These are phyloP conservation scores for Micrastur ruficollis DNA, from an alignment of 2,797 vertebrate species.

Conservation along the genomic window DNA sequence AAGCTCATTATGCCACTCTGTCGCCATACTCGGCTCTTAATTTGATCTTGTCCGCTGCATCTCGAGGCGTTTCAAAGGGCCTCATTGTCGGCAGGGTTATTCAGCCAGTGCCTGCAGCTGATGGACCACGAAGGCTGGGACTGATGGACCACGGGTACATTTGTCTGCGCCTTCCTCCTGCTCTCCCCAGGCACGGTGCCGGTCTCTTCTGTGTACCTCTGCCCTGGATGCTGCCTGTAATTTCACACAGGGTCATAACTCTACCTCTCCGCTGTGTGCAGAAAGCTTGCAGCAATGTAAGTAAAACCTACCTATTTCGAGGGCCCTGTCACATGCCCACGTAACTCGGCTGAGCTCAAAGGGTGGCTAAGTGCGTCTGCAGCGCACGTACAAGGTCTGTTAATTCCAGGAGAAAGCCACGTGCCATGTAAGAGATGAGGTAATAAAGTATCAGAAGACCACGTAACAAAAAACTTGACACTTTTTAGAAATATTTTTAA, in stretches of 20 bases:
- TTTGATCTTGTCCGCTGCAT: neutral
- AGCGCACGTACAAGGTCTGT: neutral
- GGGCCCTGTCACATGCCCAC: neutral
- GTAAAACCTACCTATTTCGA: neutral
- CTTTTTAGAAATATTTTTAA: neutral
- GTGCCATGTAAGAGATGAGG: neutral
- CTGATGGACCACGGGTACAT: neutral
- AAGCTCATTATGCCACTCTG: neutral
- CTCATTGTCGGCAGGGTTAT: neutral
- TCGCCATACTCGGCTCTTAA: neutral
- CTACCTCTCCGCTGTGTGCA: neutral
- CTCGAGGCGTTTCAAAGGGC: neutral
- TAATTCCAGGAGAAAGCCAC: neutral
- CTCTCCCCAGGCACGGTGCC: neutral
- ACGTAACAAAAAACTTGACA: accelerated
- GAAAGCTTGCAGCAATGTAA: neutral
- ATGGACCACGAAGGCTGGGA: neutral
- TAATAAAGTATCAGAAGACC: neutral
- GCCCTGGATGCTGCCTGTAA: neutral
- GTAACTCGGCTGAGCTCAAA: neutral
- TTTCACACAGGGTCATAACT: neutral
- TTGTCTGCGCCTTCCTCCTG: neutral
- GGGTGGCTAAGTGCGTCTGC: neutral
- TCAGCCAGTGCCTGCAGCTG: neutral
- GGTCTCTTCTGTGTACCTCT: neutral